Conservation (phyloP, 2,888 invertebrate genomes). For the Rhamnusium bicolor region DNA sequence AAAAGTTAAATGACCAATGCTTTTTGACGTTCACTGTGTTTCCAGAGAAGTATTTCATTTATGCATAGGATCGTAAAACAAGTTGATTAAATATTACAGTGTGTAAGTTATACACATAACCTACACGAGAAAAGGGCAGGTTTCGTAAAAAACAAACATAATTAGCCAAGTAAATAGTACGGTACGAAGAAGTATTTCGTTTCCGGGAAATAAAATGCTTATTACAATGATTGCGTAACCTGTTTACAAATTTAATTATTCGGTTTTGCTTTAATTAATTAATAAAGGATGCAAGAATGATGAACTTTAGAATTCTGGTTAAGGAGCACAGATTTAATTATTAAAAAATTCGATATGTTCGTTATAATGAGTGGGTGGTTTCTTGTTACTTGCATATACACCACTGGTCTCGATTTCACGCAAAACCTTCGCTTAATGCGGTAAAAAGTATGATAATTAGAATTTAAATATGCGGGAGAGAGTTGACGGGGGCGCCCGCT, state of each 20-base stretch:
- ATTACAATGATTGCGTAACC: not conserved
- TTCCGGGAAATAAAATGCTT: not conserved
- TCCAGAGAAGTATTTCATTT: not conserved
- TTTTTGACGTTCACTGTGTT: too few species aligned
- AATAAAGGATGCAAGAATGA: not conserved
- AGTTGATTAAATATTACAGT: not conserved
- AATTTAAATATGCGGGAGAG: too few species aligned
- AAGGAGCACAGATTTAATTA: too few species aligned
- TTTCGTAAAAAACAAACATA: conserved; percentile 1
- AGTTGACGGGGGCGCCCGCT: too few species aligned
- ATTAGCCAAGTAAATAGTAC: conserved; percentile 18
- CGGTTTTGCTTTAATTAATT: not conserved
- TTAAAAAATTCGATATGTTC: too few species aligned
- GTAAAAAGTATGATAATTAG: too few species aligned
- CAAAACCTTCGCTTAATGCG: too few species aligned
- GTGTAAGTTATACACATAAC: not conserved
- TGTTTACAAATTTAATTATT: not conserved
- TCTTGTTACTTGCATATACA: too few species aligned
- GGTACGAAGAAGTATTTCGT: not conserved
- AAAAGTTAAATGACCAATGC: too few species aligned
- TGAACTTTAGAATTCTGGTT: not conserved
- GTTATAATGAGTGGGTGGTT: too few species aligned
- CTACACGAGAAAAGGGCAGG: not conserved
- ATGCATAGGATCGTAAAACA: not conserved
- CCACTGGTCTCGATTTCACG: too few species aligned